Evolutionary conservation across 2,113 vertebrate species (phyloP), one percentile per base, ranked within the genome.

Genomic region (Phoenicopterus ruber): DNA sequence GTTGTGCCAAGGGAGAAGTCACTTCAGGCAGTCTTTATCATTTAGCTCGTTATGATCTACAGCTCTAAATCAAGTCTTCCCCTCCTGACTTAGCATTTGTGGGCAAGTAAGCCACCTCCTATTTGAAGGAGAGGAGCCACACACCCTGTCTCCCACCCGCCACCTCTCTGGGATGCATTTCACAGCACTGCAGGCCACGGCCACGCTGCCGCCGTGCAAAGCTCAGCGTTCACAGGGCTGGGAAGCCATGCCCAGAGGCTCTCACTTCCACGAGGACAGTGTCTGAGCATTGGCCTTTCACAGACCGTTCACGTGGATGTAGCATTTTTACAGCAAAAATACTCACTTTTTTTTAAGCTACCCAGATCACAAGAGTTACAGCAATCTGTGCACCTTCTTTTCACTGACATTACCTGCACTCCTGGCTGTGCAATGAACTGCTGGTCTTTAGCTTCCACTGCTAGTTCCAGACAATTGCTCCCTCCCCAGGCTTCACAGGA

Each of bases 341-440:
- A 63, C 46, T 81, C 9, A 14, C 17, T n/a, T 50, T 65, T 61
- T 32, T 79, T 63, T n/a, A 66, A 82, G 42, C 28, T 26, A 25
- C 24, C 17, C 29, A 36, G 54, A 17, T 34, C 17, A 29, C 40
- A 55, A 9, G 32, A 70, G 36, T 22, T 15, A 26, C 13, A 61
- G 55, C 5, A 13, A 42, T 8, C n/a, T 9, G 3, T 0, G 4
- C 57, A 34, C 31, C 17, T 28, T 7, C 32, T 54, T 69, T 28
- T 49, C 63, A 15, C 5, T 40, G 90, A 24, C 46, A 46, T 96
- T 97, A 99, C 99, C 99, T 99, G 99, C 81, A 99, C 99, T 10
- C 99, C 99, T 4, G 99, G 98, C 91, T 99, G 99, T 26, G 99
- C 99, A 26, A 99, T 98, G 83, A 99, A 99, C 76, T 98, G 98